A percentile compares a stretch with the other conserved stretches of the same genome.
These are phyloP conservation scores for Agelaius tricolor DNA, from an alignment of 2,113 vertebrate genomes.

Conservation along the genomic window DNA sequence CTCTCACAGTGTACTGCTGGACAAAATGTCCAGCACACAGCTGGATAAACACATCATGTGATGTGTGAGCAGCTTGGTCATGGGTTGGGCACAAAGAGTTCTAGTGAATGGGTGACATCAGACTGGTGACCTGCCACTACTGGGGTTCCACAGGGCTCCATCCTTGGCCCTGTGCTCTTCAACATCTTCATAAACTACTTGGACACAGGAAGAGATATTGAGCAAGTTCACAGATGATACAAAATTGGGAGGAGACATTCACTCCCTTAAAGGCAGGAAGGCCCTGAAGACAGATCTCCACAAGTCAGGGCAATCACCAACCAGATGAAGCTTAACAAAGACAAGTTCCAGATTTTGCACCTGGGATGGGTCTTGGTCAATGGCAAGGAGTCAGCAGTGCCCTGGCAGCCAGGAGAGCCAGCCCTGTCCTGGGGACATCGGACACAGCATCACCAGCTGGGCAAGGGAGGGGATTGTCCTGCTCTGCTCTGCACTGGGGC, in stretches of 20 bases:
- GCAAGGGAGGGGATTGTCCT: neutral
- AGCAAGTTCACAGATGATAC: neutral
- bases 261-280: neutral
- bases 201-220: neutral
- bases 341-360: neutral
- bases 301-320: neutral
- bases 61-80: neutral
- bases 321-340: neutral
- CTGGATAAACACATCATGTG: neutral
- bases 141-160: neutral
- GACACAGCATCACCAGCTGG: rapidly evolving
- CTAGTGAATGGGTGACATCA: neutral
- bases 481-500: neutral
- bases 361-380: neutral
- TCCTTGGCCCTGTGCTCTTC: neutral
- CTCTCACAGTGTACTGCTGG: neutral
- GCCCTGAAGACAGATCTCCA: rapidly evolving
- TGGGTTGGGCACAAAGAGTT: neutral
- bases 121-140: neutral
- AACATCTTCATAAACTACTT: neutral
- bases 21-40: neutral
- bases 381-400: neutral
- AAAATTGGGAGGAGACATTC: neutral
- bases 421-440: neutral
- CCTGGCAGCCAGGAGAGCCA: neutral